phyloP scores from a whole-genome alignment of 1,140 invertebrate genomes.

The Lepidotrigona ventralis region DNA sequence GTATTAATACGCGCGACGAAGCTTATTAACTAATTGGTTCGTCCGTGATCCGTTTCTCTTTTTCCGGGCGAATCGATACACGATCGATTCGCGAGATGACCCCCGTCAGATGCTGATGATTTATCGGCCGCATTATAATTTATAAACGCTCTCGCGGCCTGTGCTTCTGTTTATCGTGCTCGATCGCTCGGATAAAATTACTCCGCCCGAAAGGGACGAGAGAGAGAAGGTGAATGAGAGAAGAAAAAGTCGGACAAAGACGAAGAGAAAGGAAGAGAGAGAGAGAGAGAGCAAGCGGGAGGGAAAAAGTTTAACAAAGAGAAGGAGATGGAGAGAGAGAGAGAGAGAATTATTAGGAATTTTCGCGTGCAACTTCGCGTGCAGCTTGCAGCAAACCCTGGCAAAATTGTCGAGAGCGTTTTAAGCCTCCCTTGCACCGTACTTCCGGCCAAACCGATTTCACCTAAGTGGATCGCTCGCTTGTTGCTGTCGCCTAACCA shows the following conservation, averaged over 20 bases:
- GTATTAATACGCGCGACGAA: background rate
- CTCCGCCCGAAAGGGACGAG: background rate
- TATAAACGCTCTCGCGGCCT: slow-evolving; percentile 33
- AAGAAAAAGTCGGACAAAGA: background rate
- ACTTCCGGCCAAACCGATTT: slow-evolving; percentile 35
- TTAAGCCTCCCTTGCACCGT: slow-evolving; percentile 22
- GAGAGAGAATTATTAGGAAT: slow-evolving; percentile 22
- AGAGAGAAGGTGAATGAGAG: background rate
- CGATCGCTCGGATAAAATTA: slow-evolving; percentile 45
- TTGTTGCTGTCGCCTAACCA: background rate
- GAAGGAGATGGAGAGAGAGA: background rate
- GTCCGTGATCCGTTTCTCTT: background rate
- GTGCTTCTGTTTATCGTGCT: slow-evolving; percentile 35
- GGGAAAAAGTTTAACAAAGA: too few species aligned
- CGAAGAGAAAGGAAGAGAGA: background rate
- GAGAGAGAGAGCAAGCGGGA: background rate
- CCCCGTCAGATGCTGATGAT: slow-evolving; percentile 42
- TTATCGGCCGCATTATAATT: slow-evolving; percentile 48
- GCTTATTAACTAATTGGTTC: slow-evolving; percentile 29
- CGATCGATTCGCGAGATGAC: slow-evolving; percentile 26
- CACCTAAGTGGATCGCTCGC: background rate
- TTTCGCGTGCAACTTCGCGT: slow-evolving; percentile 47
- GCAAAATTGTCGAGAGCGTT: slow-evolving; percentile 45
- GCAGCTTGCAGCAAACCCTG: background rate
- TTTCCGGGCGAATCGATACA: background rate